Evolutionary conservation across 1,140 invertebrate genomes (phyloP), one percentile per base, ranked within the genome.

Genomic region (Cyphomyrmex costatus): DNA sequence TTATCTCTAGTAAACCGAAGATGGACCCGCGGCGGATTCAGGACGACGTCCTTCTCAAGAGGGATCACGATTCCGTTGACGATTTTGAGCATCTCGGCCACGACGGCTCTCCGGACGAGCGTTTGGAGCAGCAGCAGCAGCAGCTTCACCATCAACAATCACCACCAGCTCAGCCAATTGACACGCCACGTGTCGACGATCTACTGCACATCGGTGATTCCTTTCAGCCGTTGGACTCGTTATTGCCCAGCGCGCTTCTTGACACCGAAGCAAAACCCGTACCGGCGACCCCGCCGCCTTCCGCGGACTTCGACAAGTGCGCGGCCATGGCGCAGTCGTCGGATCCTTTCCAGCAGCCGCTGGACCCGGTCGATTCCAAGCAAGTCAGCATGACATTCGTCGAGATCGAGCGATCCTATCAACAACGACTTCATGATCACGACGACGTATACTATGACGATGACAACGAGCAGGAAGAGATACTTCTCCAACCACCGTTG

Each of bases 1-100:
- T 58, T n/a, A 42, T 73, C 36, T 10, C 14, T n/a, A 19, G 51
- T 53, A 7, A 56, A 30, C 0, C 21, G 49, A 80, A 36, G 36
- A 83, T 78, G 71, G 83, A 85, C 33, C 33, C 83, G 60, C 77
- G 65, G 60, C 77, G 65, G 76, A 24, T 85, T 14, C 16, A 95
- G 87, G 70, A 77, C 36, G 85, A 80, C 76, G 70, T 71, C 46
- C 60, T 70, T 19, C 82, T 96, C 86, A 96, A 96, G 91, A 95
- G 96, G 53, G 96, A 97, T 71, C 96, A 96, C 90, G 97, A 97
- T 90, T 97, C 97, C 6, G 95, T 96, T 58, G 97, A 97, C 90
- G 97, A 97, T 92, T 97, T 97, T 92, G 97, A 97, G 91, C 97
- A 97, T 92, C 94, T 97, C 77, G 96, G 96, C 66, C 96, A 96